Percentiles rank a stretch among this genome's conserved stretches.
These are phyloP conservation scores for Campopleginae sp. DNA, from an alignment of 2,888 invertebrate genomes.

Conservation along the genomic window DNA sequence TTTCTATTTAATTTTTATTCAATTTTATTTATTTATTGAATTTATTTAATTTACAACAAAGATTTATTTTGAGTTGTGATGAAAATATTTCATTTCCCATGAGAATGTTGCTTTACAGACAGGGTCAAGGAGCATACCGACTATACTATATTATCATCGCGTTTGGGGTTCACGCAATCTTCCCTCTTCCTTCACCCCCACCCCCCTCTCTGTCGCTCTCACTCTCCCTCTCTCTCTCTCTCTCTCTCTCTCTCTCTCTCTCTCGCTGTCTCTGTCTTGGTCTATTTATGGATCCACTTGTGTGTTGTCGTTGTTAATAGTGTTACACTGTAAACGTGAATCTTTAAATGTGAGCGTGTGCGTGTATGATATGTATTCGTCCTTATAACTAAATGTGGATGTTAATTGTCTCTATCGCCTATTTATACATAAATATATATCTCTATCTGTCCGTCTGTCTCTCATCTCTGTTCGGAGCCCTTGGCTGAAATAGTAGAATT, in stretches of 20 bases:
- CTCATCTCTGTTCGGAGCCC: constrained; percentile 74
- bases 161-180: constrained; percentile 47
- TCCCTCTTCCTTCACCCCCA: constrained; percentile 72
- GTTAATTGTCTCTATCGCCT: constrained; percentile 71
- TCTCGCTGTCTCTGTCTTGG: constrained; percentile 76
- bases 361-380: constrained; percentile 57
- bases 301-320: constrained; percentile 53
- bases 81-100: constrained; percentile 16
- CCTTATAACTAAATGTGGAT: constrained; percentile 56
- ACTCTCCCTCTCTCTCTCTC: constrained; percentile 75
- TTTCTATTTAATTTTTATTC: no score
- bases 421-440: constrained; percentile 72
- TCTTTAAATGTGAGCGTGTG: constrained; percentile 48
- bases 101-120: constrained; percentile 47
- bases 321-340: constrained; percentile 46
- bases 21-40: no score
- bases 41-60: no score
- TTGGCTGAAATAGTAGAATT: constrained; percentile 56
- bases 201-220: constrained; percentile 74
- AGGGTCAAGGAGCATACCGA: constrained; percentile 56
- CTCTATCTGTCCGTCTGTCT: constrained; percentile 77
- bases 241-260: constrained; percentile 74
- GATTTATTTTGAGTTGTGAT: constrained; percentile 21
- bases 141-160: constrained; percentile 47
- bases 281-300: constrained; percentile 57